Base-by-base conservation (phyloP, 2,797 vertebrate genomes). In the Linurgus olivaceus region DNA sequence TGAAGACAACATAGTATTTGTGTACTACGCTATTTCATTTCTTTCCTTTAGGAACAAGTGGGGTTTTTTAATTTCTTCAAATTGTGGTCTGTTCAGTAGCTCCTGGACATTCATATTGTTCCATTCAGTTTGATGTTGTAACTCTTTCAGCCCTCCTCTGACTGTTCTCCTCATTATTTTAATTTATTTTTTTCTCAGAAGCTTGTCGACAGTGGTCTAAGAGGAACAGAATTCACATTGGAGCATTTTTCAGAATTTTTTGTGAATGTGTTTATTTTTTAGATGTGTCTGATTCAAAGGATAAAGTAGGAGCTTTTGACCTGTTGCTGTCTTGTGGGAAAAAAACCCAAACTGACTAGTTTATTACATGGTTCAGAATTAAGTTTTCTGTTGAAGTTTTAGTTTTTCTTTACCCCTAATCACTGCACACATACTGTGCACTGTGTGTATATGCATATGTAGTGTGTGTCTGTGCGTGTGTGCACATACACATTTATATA, bases 361-460 rank as follows among this genome's bases (percentile, higher is more conserved):
- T 47, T 37, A 63, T 55, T 78, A 17, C 9, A 37, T 10, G 7
- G 7, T 57, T 81, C 40, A 52, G 62, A 81, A 61, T 72, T 35
- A 81, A 9, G 13, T 40, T 79, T 75, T 75, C 25, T 55, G 13
- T 65, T 61, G 23, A 38, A 72, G 8, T 44, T 76, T 70, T 44
- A 24, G 16, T 62, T 58, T 47, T 23, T n/a, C 18, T 73, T 90
- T 8, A 61, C 10, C 4, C 6, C n/a, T 55, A 17, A 48, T 82
- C 4, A 7, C 26, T 42, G 23, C 37, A 47, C 26, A 19, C 23
- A 0, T 50, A 9, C 8, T 0, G 0, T 0, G n/a, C 47, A 38
- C 59, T 55, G 6, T 66, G 31, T 48, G 16, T 48, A 10, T 57
- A 13, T 37, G 10, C 13, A 26, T n/a, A 16, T n/a, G 18, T 23